phyloP scores from a whole-genome alignment of 2,797 vertebrate species.

The Cyprinella venusta region DNA sequence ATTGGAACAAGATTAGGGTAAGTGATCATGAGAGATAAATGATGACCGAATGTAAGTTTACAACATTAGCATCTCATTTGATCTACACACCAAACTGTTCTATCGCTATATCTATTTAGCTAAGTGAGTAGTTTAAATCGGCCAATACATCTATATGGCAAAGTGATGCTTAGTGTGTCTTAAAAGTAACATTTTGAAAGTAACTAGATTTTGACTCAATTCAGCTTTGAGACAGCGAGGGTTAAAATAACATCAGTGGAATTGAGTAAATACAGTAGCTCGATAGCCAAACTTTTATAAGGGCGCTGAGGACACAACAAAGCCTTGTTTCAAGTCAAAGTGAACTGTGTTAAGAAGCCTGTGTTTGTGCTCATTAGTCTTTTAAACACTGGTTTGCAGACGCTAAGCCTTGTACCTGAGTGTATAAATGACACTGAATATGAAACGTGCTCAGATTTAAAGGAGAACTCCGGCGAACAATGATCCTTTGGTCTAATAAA shows the following conservation, averaged over 20 bases:
- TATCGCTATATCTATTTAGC: background rate
- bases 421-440: too few relatives aligned
- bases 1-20: background rate
- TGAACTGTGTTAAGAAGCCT: background rate
- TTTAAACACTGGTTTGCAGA: too few relatives aligned
- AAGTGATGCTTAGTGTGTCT: background rate
- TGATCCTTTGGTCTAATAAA: too few relatives aligned
- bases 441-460: too few relatives aligned
- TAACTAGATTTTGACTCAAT: background rate
- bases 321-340: constrained; percentile 4
- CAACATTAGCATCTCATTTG: background rate
- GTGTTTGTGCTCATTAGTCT: too few relatives aligned
- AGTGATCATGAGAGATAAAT: background rate
- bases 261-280: background rate
- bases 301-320: background rate
- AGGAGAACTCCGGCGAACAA: too few relatives aligned
- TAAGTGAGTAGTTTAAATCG: background rate
- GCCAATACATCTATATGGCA: background rate
- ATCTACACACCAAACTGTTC: background rate
- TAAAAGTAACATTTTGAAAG: background rate
- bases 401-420: too few relatives aligned
- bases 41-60: background rate
- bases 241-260: constrained; percentile 14
- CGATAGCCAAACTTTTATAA: constrained; percentile 4
- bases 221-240: background rate